Percentiles rank a stretch among this genome's conserved stretches.
Evolutionary conservation across 2,888 invertebrate genomes (phyloP).

Genomic region (Lycophotia porphyrea): DNA sequence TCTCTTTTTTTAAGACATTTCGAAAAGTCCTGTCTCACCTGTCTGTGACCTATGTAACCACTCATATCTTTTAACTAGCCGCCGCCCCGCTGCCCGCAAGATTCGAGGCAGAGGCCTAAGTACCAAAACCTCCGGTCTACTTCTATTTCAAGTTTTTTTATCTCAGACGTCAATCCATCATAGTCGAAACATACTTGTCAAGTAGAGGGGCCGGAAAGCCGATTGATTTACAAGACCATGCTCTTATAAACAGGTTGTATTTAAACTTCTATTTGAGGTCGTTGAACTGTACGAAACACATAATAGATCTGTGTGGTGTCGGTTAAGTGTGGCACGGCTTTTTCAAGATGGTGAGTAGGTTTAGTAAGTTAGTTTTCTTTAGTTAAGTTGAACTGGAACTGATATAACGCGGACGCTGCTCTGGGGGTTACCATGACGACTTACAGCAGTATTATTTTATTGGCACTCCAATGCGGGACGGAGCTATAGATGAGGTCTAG

Average conservation of each 20-base stretch:
- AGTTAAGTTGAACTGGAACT: too few species aligned
- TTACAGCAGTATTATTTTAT: too few species aligned
- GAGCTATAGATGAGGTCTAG: too few species aligned
- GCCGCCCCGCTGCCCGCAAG: too few species aligned
- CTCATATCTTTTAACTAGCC: too few species aligned
- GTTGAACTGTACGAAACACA: slow-evolving; percentile 46
- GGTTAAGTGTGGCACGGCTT: slow-evolving; percentile 28
- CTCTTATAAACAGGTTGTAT: slow-evolving; percentile 68
- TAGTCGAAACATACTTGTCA: slow-evolving; percentile 59
- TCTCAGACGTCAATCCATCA: slow-evolving; percentile 63
- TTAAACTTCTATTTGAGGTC: slow-evolving; percentile 59
- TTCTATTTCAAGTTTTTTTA: slow-evolving; percentile 50
- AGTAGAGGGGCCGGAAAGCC: slow-evolving; percentile 49
- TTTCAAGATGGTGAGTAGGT: not conserved
- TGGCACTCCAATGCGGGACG: too few species aligned
- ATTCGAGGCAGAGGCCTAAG: too few species aligned
- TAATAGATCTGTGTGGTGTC: slow-evolving; percentile 46
- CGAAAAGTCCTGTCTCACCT: too few species aligned
- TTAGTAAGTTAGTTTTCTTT: not conserved
- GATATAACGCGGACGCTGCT: too few species aligned
- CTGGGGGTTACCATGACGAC: too few species aligned
- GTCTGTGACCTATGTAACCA: too few species aligned
- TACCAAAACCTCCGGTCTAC: slow-evolving; percentile 45
- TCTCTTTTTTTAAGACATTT: too few species aligned
- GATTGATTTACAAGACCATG: slow-evolving; percentile 67